Evolutionary conservation across 2,797 vertebrate species (phyloP), one percentile per base, ranked within the genome.

Genomic region (Enoplosus armatus): DNA sequence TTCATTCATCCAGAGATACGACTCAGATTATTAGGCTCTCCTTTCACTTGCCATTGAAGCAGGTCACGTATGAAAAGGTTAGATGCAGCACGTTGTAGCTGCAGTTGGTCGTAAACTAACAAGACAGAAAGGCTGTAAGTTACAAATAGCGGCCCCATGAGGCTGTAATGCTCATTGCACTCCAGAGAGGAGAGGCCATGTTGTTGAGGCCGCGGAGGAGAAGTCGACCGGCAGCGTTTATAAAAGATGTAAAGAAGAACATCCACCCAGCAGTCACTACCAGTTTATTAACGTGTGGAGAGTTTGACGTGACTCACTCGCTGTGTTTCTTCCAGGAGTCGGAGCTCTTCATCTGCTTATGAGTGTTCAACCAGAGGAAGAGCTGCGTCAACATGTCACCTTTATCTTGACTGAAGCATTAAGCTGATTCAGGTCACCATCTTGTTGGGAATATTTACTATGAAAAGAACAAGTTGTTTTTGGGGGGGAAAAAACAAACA

Each of bases 311-410:
- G 33, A 47, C n/a, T 78, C 27, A 41, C 26, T 74, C 64, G 24
- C 29, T 70, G 0, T 70, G 18, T 39, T 37, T 78, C 69, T 77
- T 70, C 4, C 80, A 94, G 93, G 85, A 91, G 76, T 77, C 92
- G 20, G 93, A 94, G 88, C 93, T 94, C 64, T 94, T 79, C 76
- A 94, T 95, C 89, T 93, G 94, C 62, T 59, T 94, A 22, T 93
- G 88, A 31, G 3, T 2, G 3, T 26, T 24, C 31, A 1, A 35
- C 47, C 73, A 5, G 66, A 64, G 11, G 65, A 63, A n/a, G n/a
- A n/a, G n/a, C n/a, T n/a, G n/a, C n/a, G n/a, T n/a, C n/a, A n/a
- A n/a, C n/a, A n/a, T n/a, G n/a, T n/a, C n/a, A n/a, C n/a, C n/a
- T n/a, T n/a, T n/a, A n/a, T n/a, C n/a, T n/a, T n/a, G n/a, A n/a